Base-by-base conservation (phyloP, 1,140 invertebrate species). In the Globodera ellingtonae region DNA sequence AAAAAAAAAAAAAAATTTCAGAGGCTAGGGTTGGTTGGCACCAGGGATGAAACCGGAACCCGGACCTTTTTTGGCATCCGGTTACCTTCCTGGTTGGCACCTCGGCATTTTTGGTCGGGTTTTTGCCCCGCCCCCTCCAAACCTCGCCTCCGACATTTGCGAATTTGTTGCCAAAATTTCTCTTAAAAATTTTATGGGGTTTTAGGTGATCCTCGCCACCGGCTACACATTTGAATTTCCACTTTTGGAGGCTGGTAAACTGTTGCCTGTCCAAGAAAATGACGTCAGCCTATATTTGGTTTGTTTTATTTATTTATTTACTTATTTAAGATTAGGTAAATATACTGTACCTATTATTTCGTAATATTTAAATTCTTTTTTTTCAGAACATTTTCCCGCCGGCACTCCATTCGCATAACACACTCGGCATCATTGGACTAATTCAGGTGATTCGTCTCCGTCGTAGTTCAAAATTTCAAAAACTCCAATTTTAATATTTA, bases 361-460 rank as follows among this genome's bases (percentile, higher is more conserved):
- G 35, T 35, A 35, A 35, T 2, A 35, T 35, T 35, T 35, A 35
- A 35, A 35, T 35, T 2, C 35, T 52, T 52, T 35, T 15, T 1
- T 15, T 75, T 50, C 46, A 81, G 79, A 89, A 90, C 79, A 89
- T 91, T 79, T 91, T 90, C 73, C 90, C 90, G 50, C 89, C 90
- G 15, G 76, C 90, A 56, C 80, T 89, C 8, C 66, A 75, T 48
- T 24, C 76, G 24, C 90, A 91, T 66, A 88, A 82, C 8, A 90
- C 90, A 1, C 79, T 92, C 59, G 90, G 90, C 47, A 83, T 92
- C 3, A 90, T 92, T 75, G 92, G 92, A 6, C 88, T 91, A 24
- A 85, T 91, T 73, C 92, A 92, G 67, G 82, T 70, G 72, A 75
- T 21, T 52, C 35, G n/a, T 24, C 59, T 21, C 6, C n/a, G 13